Percentiles rank a stretch among this genome's conserved stretches.
These are phyloP conservation scores for Eclectus roratus DNA, from an alignment of 2,113 vertebrate genomes.

Conservation along the genomic window DNA sequence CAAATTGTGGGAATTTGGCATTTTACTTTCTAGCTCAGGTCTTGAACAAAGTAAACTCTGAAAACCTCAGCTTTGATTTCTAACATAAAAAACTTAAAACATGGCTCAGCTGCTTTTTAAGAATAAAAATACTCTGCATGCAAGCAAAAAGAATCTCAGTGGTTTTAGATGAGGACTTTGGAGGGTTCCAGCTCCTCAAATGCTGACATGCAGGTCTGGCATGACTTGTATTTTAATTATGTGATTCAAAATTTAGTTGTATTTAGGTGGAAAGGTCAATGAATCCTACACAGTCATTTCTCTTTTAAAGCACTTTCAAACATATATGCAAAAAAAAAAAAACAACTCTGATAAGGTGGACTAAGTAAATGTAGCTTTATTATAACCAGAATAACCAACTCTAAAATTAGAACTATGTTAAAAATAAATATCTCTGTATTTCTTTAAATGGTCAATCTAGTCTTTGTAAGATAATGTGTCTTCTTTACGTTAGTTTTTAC, in stretches of 20 bases:
- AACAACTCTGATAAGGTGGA: rapidly evolving
- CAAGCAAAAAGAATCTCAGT: not conserved
- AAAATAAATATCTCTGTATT: not conserved
- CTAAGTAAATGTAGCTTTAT: not conserved
- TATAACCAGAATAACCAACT: not conserved
- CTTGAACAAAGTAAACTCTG: not conserved
- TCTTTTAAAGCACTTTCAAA: not conserved
- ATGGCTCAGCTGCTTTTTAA: not conserved
- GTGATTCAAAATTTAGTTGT: not conserved
- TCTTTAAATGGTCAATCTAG: not conserved
- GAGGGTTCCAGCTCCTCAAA: not conserved
- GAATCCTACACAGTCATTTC: not conserved
- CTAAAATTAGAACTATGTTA: not conserved
- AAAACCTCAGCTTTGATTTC: not conserved
- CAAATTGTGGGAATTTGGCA: not conserved
- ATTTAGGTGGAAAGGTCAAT: not conserved
- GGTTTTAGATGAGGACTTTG: not conserved
- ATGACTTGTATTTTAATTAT: not conserved
- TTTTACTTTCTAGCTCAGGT: not conserved
- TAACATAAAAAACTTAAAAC: not conserved
- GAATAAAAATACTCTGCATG: not conserved
- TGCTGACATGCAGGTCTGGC: not conserved
- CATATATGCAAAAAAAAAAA: not conserved
- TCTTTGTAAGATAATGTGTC: not conserved
- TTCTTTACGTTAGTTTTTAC: not conserved